Base-by-base conservation (phyloP, 2,797 vertebrate genomes). In the Periparus ater region DNA sequence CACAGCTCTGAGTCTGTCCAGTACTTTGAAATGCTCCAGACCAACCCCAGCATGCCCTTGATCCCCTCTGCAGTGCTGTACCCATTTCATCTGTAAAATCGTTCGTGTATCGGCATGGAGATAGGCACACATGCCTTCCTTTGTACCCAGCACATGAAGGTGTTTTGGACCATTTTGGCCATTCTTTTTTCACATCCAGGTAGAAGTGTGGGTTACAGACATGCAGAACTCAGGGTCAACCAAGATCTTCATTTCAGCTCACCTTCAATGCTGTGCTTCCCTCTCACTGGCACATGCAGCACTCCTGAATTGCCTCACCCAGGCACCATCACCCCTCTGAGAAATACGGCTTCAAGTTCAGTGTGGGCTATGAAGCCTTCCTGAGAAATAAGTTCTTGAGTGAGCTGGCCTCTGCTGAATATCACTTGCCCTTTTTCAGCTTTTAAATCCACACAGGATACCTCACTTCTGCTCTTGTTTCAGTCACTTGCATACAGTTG, bases 61-160 rank as follows among this genome's bases (percentile, higher is more conserved):
- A 48, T 32, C n/a, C 71, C 36, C 16, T 61, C 57, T 25, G 60
- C 42, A n/a, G 21, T 5, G 9, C 29, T 87, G 27, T 9, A 7
- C 16, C 8, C n/a, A 27, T 61, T 75, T 63, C 32, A 44, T 40
- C 75, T 77, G 45, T 14, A 6, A 29, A 60, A 50, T 36, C 67
- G 47, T 67, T 71, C 26, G 30, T 0, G 0, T 30, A 12, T 23
- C 1, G 3, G 17, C 38, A 25, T 13, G 13, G 11, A 1, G 1
- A 16, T 1, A 10, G 34, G 48, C 54, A 53, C 2, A 2, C 0
- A 1, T 29, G 26, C 42, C 10, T 79, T 48, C 29, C n/a, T 74
- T 50, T 36, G 11, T 10, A 51, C 8, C 53, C 51, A 54, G 32
- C 12, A 51, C 2, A 14, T 4, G 4, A 15, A 26, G 17, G 14